Evolutionary conservation across 2,888 invertebrate species (phyloP).

Genomic region (Agrochola circellaris): DNA sequence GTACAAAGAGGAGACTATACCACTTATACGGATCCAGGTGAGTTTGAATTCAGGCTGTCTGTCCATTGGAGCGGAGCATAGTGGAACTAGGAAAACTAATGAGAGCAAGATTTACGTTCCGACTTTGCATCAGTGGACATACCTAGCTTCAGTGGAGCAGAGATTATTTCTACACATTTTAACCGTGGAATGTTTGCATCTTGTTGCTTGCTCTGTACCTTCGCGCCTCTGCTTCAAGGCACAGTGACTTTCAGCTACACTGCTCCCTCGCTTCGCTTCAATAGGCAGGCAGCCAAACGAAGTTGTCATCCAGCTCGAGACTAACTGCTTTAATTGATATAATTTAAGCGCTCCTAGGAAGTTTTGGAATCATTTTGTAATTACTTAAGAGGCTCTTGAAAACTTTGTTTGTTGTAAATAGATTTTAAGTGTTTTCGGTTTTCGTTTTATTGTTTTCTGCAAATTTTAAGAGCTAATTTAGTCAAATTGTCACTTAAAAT

Average conservation of each 20-base stretch:
- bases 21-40: constrained; percentile 88
- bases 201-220: constrained; percentile 8
- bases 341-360: constrained; percentile 33
- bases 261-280: constrained; percentile 16
- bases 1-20: constrained; percentile 87
- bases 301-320: constrained; percentile 21
- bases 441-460: not conserved
- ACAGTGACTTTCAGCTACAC: not conserved
- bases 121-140: not conserved
- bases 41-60: constrained; percentile 66
- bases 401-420: constrained; percentile 19
- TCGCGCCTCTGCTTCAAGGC: constrained; percentile 6
- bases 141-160: not conserved
- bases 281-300: constrained; percentile 28
- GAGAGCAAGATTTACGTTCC: not conserved
- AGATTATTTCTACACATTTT: not conserved
- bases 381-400: constrained; percentile 20
- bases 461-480: not conserved
- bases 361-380: constrained; percentile 29
- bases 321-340: constrained; percentile 42
- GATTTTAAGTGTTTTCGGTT: constrained; percentile 4
- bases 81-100: not conserved
- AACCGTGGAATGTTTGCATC: not conserved
- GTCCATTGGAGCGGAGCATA: not conserved
- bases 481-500: not conserved